phyloP scores from a whole-genome alignment of 1,140 invertebrate species.

The Camponotus vicinus region DNA sequence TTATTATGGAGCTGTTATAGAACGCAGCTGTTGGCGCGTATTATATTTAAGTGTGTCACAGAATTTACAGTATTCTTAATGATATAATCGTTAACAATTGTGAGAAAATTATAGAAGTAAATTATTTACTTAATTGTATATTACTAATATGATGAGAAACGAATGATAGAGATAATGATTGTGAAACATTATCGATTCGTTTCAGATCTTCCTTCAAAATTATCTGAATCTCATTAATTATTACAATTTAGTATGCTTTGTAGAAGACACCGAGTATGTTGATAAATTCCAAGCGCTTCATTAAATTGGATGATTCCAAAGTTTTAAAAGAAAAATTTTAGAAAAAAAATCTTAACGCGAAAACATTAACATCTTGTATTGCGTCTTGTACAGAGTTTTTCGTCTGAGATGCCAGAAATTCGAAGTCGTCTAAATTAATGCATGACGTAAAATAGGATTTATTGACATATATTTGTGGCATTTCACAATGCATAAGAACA shows the following conservation, averaged over 20 bases:
- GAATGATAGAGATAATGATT: neutral
- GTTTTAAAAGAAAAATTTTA: neutral
- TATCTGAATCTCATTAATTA: slow-evolving; percentile 28
- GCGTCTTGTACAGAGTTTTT: slow-evolving; percentile 15
- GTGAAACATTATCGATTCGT: neutral
- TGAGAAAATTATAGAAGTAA: neutral
- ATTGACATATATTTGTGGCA: slow-evolving; percentile 66
- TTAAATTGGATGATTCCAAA: neutral
- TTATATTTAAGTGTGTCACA: neutral
- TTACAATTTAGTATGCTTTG: neutral
- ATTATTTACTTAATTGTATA: neutral
- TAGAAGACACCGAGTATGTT: neutral
- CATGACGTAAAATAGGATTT: slow-evolving; percentile 68
- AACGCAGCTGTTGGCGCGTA: neutral
- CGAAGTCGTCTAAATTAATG: slow-evolving; percentile 34
- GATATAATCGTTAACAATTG: neutral
- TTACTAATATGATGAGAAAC: neutral
- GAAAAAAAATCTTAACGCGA: neutral
- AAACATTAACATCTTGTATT: neutral
- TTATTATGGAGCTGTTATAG: too few relatives aligned
- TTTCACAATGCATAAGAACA: slow-evolving; percentile 57
- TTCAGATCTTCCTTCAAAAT: neutral
- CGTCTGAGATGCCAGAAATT: slow-evolving; percentile 60
- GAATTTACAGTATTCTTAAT: neutral
- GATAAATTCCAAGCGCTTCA: neutral